Evolutionary conservation across 2,113 vertebrate species (phyloP).

Genomic region (Zosterops pallidus): DNA sequence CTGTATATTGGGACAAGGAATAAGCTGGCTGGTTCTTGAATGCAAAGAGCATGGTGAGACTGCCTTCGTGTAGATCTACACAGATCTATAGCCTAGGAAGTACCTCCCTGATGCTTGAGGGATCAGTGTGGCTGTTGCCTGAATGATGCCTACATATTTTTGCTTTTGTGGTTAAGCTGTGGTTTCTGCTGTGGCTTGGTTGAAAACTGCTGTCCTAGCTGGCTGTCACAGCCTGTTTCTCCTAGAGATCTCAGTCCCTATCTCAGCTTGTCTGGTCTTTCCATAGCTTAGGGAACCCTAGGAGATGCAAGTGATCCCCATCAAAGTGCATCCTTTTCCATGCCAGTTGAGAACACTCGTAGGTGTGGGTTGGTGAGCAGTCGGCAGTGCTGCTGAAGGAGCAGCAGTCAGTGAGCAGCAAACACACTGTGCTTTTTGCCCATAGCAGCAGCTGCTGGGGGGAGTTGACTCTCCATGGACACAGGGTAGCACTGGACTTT

Average conservation of each 20-base stretch:
- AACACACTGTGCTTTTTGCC: background rate
- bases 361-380: no score
- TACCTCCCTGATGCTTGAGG: background rate
- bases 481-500: background rate
- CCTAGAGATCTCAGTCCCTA: background rate
- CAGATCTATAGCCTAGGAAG: background rate
- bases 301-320: background rate
- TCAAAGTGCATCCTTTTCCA: background rate
- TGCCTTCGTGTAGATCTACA: background rate
- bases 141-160: background rate
- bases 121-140: background rate
- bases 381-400: background rate
- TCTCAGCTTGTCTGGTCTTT: background rate
- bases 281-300: background rate
- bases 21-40: background rate
- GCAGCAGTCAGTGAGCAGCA: background rate
- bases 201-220: background rate
- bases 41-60: background rate
- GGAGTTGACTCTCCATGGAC: background rate
- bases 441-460: background rate
- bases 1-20: background rate
- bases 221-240: background rate
- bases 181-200: background rate
- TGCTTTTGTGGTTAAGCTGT: background rate
- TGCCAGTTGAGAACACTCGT: background rate